These are phyloP conservation scores for Cyprinodon tularosa DNA, from an alignment of 2,113 vertebrate genomes.

Conservation along the genomic window DNA sequence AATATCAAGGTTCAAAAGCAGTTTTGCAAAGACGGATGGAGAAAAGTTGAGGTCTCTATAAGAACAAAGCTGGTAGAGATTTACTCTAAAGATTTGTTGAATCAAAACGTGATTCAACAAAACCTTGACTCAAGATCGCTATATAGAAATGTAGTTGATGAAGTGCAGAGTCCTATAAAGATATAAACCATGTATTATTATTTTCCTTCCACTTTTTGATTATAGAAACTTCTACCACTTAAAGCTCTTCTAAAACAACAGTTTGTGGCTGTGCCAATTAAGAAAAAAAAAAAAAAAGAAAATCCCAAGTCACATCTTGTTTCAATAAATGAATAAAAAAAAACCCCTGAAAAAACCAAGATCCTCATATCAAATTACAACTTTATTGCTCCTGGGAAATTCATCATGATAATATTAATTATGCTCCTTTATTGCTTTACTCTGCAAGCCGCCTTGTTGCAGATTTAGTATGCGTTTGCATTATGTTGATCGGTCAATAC, in stretches of 20 bases:
- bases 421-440: conserved; percentile 23
- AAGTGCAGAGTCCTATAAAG: too few species aligned
- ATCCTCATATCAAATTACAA: neutral
- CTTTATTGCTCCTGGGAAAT: conserved; percentile 9
- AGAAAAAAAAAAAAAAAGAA: too few species aligned
- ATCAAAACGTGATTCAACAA: too few species aligned
- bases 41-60: too few species aligned
- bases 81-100: too few species aligned
- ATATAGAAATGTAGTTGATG: too few species aligned
- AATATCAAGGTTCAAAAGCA: too few species aligned
- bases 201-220: neutral
- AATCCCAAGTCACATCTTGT: neutral
- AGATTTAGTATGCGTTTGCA: conserved; percentile 33
- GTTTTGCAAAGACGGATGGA: too few species aligned
- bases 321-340: neutral
- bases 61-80: too few species aligned
- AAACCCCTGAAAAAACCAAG: conserved; percentile 8
- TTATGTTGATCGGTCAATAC: conserved; percentile 52
- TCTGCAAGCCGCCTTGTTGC: conserved; percentile 18
- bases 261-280: neutral
- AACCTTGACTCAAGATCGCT: too few species aligned
- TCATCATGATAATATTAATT: conserved; percentile 15
- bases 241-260: neutral
- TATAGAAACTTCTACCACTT: neutral
- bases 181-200: neutral